Conservation (phyloP, 2,113 vertebrate genomes). For the Ardeotis arabs region DNA sequence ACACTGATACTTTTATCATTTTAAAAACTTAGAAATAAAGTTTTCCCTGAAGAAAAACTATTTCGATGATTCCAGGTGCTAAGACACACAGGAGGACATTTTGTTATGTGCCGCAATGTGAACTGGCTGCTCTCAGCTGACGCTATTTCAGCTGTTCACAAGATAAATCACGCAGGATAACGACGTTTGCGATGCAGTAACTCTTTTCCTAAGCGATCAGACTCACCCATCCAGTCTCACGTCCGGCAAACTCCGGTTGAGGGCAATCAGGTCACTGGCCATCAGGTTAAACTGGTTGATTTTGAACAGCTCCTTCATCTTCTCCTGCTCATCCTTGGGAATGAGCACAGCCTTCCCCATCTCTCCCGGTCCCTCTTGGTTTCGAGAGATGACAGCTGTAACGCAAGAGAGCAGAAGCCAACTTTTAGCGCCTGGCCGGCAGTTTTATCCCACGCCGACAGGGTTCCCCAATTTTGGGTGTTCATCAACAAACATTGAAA, state of each 20-base stretch:
- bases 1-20: background rate
- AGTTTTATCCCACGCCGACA: fast-evolving
- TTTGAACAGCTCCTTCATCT: conserved; percentile 98
- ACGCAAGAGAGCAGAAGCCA: background rate
- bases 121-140: background rate
- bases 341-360: conserved; percentile 96
- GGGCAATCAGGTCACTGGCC: conserved; percentile 96
- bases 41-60: background rate
- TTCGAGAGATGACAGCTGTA: conserved; percentile 93
- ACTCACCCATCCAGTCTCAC: conserved; percentile 95
- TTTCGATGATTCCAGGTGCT: background rate
- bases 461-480: fast-evolving
- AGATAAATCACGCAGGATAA: background rate
- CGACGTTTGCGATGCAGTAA: fast-evolving
- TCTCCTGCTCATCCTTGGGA: conserved; percentile 93
- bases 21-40: background rate
- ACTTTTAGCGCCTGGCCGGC: fast-evolving
- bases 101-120: too few species aligned
- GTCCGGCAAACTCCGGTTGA: conserved; percentile 95
- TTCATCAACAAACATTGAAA: background rate
- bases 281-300: conserved; percentile 99
- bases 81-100: background rate
- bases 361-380: conserved; percentile 92
- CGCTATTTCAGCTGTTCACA: background rate
- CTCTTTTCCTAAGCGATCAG: background rate